Base-by-base conservation (phyloP, 2,113 vertebrate genomes). In the Osmerus eperlanus region DNA sequence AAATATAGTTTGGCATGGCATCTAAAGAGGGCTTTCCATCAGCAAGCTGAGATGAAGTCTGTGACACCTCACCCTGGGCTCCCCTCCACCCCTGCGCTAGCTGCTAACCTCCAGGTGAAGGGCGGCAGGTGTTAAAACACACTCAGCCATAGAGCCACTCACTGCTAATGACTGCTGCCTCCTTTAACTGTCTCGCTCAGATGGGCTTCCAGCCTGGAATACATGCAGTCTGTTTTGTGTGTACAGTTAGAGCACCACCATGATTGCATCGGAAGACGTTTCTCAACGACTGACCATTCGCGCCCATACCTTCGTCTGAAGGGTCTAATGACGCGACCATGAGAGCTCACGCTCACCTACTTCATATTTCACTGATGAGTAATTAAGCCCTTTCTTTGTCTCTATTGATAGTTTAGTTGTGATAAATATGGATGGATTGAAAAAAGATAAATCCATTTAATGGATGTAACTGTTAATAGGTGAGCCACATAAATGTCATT, bases 171-270 rank as follows among this genome's bases (percentile, higher is more conserved):
- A 90, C 83, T 73, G 74, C 82, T 83, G 83, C 86, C 84, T 82
- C 86, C 78, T 76, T 55, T 81, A 58, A 65, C 67, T 16, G 68
- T 14, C 62, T 65, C 14, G 55, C 59, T 52, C 62, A 69, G 55
- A 29, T 77, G 47, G 65, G 62, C 82, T 82, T 52, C 83, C 87
- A 75, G 41, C 9, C 41, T 85, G 32, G 32, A 36, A 36, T 36
- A 88, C 67, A 80, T 84, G 68, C 65, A 71, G 78, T 76, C 83
- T 90, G 93, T 95, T 90, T 90, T 95, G 78, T 93, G 88, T 88
- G 92, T 5, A n/a, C 92, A 93, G 85, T 96, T 95, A 78, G 94
- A 94, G 78, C 92, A 93, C 91, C 21, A 58, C 94, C 78, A 83
- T 90, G 78, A 91, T 92, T 86, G 92, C 91, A 16, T 86, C 92